Percentiles rank a stretch among this genome's conserved stretches.
Conservation (phyloP, 53 echinoderm and acorn worm genomes). For the Pentamera pediparva region DNA sequence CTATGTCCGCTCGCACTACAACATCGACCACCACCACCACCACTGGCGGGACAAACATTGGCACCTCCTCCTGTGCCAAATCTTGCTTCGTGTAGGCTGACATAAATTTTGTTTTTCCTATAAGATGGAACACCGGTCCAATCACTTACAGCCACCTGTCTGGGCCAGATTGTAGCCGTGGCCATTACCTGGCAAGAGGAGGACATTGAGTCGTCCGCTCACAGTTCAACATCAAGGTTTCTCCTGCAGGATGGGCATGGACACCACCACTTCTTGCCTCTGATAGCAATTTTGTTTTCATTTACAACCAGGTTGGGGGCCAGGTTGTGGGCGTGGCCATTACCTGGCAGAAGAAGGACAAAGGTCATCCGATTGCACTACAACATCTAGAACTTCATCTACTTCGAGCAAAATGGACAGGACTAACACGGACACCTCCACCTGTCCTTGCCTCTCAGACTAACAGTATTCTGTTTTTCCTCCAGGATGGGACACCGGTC, state of each 20-base stretch:
- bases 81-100: no score
- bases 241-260: no score
- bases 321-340: conserved; percentile 93
- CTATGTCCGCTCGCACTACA: conserved; percentile 96
- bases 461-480: neutral
- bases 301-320: conserved; percentile 70
- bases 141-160: conserved; percentile 83
- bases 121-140: conserved; percentile 94
- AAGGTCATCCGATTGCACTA: conserved; percentile 94
- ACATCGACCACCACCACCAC: conserved; percentile 97
- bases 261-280: no score
- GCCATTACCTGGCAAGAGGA: conserved; percentile 86
- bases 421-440: neutral
- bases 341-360: conserved; percentile 84
- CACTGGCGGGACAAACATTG: conserved; percentile 94
- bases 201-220: conserved; percentile 96
- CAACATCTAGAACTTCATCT: conserved; percentile 53
- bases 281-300: no score
- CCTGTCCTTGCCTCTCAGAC: neutral
- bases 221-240: conserved; percentile 96
- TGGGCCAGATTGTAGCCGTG: conserved; percentile 79
- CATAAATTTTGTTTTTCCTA: neutral
- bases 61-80: conserved; percentile 90
- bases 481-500: conserved; percentile 88
- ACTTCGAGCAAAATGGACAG: neutral